Evolutionary conservation across 2,797 vertebrate genomes (phyloP), one percentile per base, ranked within the genome.

Genomic region (Parauchenoglanis ngamensis): DNA sequence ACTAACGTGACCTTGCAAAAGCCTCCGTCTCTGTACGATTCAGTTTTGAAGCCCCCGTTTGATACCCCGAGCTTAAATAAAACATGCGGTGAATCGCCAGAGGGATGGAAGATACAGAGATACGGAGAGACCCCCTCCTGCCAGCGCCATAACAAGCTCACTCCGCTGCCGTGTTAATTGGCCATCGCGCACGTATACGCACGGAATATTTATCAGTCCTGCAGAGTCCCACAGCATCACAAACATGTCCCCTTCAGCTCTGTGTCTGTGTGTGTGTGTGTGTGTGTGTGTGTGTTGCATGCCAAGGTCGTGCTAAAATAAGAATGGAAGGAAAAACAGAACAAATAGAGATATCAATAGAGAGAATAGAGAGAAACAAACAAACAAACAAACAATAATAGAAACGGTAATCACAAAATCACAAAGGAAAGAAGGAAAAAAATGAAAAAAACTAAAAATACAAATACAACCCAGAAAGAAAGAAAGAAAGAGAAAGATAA

Each of bases 11-110:
- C 85, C 89, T 91, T 90, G 81, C 44, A 77, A 89, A 90, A 88
- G 86, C 84, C 80, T 59, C 75, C 28, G 84, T 84, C 46, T 78
- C 84, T 2, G 82, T 63, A 81, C 86, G 86, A 83, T 88, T 79
- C 67, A n/a, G 85, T 80, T 90, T 75, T 86, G 87, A 89, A 90
- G 85, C 83, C 83, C 84, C 75, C 40, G 80, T 84, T 87, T 86
- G 89, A 90, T 89, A 89, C 90, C 87, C 88, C 84, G 67, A n/a
- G 67, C 88, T 91, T 91, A 86, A 91, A 91, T 91, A 90, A 92
- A 92, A 91, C 89, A 90, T 90, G 79, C 88, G 52, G 28, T 68
- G 67, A 82, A 57, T 17, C 13, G 28, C 87, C 73, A 79, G 52
- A 61, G 85, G 87, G 78, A 88, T 77, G 61, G 54, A 19, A 83